These are phyloP conservation scores for Alouatta caraya DNA, from an alignment of 2,797 vertebrate genomes.

Conservation along the genomic window DNA sequence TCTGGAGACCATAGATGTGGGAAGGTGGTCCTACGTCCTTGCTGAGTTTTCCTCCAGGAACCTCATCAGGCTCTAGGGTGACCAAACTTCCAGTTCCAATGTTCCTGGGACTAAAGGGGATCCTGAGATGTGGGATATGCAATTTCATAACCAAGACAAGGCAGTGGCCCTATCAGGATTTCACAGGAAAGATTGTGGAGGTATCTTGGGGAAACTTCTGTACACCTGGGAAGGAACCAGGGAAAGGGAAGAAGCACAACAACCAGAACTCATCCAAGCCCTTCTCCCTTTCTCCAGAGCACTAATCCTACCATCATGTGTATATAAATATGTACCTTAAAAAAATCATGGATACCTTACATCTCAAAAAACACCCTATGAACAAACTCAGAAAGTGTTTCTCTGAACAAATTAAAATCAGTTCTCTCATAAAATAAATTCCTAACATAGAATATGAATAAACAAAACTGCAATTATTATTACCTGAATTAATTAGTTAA, in stretches of 20 bases:
- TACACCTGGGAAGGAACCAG: accelerated
- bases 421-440: neutral
- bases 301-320: neutral
- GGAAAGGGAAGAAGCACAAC: accelerated
- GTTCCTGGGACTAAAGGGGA: neutral
- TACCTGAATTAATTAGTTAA: neutral
- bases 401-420: neutral
- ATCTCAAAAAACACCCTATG: neutral
- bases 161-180: neutral
- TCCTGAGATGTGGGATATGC: neutral
- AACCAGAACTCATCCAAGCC: neutral
- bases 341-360: neutral
- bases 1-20: neutral
- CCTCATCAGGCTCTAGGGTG: neutral
- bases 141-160: neutral
- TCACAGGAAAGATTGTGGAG: neutral
- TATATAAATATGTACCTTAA: neutral
- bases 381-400: neutral
- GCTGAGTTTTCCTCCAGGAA: neutral
- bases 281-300: accelerated
- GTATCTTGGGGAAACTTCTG: neutral
- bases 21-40: no score
- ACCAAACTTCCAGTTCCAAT: neutral
- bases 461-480: neutral
- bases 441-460: neutral